Evolutionary conservation across 2,113 vertebrate species (phyloP).

Genomic region (Chaetura pelagica): DNA sequence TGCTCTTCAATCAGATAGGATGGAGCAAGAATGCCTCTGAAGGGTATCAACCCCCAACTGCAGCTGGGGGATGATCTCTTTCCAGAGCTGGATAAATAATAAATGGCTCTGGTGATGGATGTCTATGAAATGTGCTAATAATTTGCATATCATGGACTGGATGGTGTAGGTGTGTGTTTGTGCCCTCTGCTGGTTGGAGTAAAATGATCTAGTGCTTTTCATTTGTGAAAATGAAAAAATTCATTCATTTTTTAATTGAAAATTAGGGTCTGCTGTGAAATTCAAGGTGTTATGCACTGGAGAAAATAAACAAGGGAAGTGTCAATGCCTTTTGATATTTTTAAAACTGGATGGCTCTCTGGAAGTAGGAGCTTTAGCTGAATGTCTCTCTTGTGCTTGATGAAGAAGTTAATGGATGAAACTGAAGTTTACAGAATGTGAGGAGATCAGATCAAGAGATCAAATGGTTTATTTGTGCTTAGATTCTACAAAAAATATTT

Average conservation of each 20-base stretch:
- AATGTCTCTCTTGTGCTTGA: background rate
- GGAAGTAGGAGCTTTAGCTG: background rate
- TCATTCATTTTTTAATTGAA: background rate
- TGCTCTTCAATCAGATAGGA: background rate
- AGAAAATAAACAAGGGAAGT: background rate
- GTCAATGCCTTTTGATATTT: background rate
- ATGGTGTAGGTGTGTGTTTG: background rate
- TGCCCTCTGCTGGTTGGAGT: background rate
- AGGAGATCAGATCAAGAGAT: background rate
- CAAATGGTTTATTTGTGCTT: background rate
- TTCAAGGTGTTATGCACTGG: background rate
- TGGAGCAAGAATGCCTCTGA: slow-evolving; percentile 10
- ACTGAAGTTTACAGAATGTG: background rate
- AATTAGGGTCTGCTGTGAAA: background rate
- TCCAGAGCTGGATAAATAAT: slow-evolving; percentile 44
- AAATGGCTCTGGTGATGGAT: background rate
- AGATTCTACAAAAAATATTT: background rate
- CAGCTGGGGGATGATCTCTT: background rate
- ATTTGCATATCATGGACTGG: background rate
- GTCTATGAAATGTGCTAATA: background rate
- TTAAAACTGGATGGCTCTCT: background rate
- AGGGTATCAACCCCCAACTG: background rate
- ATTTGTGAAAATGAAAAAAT: no score
- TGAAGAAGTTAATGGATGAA: background rate
- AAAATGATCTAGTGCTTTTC: background rate